Evolutionary conservation across 1,140 invertebrate genomes (phyloP).

Genomic region (Lepidurus arcticus): DNA sequence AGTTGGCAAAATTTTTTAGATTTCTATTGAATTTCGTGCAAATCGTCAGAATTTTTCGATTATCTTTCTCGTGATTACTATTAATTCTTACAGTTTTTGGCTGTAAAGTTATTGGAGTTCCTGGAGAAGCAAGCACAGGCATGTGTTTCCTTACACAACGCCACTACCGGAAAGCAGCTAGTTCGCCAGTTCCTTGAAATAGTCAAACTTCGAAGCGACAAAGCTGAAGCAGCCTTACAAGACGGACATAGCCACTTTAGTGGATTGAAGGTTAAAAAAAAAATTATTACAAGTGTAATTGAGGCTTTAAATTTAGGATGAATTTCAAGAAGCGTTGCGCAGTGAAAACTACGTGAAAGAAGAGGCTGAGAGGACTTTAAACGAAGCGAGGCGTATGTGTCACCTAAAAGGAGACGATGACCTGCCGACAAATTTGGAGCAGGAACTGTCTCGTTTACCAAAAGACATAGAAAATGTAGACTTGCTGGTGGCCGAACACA

Average conservation of each 20-base stretch:
- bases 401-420: not conserved
- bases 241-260: not conserved
- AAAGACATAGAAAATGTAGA: not conserved
- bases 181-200: not conserved
- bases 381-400: not conserved
- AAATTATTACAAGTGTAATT: not conserved
- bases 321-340: not conserved
- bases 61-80: too few relatives aligned
- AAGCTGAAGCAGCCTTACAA: not conserved
- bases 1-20: too few relatives aligned
- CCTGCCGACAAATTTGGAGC: not conserved
- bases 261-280: not conserved
- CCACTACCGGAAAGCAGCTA: not conserved
- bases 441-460: not conserved
- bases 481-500: not conserved
- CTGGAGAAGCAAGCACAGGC: not conserved
- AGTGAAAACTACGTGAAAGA: not conserved
- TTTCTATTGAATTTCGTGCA: too few relatives aligned
- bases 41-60: too few relatives aligned
- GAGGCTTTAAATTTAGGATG: not conserved
- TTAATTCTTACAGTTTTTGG: not conserved
- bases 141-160: not conserved
- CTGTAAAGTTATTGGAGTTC: not conserved
- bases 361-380: not conserved
- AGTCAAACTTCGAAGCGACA: not conserved